Evolutionary conservation across 2,888 invertebrate genomes (phyloP), one percentile per base, ranked within the genome.

Genomic region (Troides oblongomaculatus): DNA sequence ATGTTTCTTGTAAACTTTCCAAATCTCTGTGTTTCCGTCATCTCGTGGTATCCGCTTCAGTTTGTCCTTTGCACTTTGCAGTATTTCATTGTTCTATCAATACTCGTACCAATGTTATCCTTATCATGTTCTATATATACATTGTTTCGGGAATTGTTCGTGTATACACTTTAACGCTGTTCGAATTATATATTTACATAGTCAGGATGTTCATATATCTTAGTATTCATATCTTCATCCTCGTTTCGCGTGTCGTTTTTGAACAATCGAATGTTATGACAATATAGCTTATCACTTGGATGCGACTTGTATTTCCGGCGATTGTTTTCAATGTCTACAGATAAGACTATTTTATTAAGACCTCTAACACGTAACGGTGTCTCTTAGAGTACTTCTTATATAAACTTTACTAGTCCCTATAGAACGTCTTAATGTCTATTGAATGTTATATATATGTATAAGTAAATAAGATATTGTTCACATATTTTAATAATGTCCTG

Each of bases 371-470:
- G 58, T 23, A 59, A 63, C 36, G 36, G 43, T 60, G 64, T 60
- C 56, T 69, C 23, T 53, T 62, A 62, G 66, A 58, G 36, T 46
- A 46, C 46, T 25, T 21, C 63, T n/a, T 62, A 25, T 66, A 53
- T 59, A 62, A 36, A 62, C 39, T 73, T 68, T 70, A 74, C 78
- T 81, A 83, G 83, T 87, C 86, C 89, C 82, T 81, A 84, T 87
- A 85, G 84, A 85, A 86, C 81, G 78, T 86, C 85, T 86, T 87
- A 85, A 87, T 89, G 89, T 91, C 89, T 90, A 90, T 86, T 90
- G 85, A 90, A 92, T 91, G 92, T 92, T 92, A 91, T 89, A 90
- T 91, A 90, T 92, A 90, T 91, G 87, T 89, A 92, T 79, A 79
- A 78, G 79, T 74, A 79, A 80, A 80, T 88, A 90, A 87, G 86